Evolutionary conservation across 2,797 vertebrate genomes (phyloP).

Genomic region (Peromyscus melanophrys): DNA sequence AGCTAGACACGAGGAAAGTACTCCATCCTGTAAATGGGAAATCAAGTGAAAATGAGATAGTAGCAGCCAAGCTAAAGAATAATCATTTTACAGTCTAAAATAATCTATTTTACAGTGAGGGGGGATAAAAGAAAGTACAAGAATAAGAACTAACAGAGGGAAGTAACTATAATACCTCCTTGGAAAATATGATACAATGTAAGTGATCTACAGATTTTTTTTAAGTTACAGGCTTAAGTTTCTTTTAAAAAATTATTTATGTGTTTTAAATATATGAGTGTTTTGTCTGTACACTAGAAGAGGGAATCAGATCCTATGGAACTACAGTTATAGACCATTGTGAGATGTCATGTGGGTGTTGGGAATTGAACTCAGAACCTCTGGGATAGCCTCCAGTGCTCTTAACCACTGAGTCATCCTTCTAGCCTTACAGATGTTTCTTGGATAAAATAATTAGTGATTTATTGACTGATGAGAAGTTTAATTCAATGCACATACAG

Average conservation of each 20-base stretch:
- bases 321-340: not conserved
- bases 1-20: constrained; percentile 66
- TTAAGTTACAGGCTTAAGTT: not conserved
- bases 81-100: constrained; percentile 33
- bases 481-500: not conserved
- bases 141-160: not conserved
- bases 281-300: not conserved
- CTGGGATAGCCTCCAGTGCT: not conserved
- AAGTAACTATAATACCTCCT: not conserved
- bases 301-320: not conserved
- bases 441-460: constrained; percentile 42
- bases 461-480: not conserved
- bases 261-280: not conserved
- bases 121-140: not conserved
- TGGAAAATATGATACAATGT: not conserved
- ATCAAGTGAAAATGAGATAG: constrained; percentile 75
- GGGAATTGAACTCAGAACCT: not conserved
- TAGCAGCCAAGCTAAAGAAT: constrained; percentile 55
- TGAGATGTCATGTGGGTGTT: not conserved
- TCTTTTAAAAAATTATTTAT: not conserved
- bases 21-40: constrained; percentile 63
- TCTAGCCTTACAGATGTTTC: not conserved
- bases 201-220: not conserved
- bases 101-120: constrained; percentile 61
- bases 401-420: not conserved